Conservation (phyloP, 1,140 invertebrate species). For the Anoplolepis gracilipes region DNA sequence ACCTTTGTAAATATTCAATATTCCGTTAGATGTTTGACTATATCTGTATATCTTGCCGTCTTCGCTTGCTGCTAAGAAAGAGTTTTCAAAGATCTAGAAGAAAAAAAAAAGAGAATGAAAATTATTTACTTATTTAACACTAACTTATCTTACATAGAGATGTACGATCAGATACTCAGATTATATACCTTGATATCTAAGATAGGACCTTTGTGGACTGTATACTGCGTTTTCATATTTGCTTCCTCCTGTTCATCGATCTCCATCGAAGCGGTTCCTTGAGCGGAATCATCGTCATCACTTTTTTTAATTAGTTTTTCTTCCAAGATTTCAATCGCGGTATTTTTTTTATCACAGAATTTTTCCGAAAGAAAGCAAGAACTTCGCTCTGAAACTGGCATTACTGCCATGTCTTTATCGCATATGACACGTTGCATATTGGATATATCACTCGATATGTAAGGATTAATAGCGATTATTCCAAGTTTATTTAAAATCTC, state of each 20-base stretch:
- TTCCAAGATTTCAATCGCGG: slow-evolving; percentile 51
- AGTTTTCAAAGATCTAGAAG: slow-evolving; percentile 83
- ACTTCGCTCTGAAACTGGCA: background rate
- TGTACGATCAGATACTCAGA: background rate
- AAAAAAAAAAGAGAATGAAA: slow-evolving; percentile 53
- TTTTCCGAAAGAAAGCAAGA: background rate
- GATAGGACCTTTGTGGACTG: slow-evolving; percentile 83
- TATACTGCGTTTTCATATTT: slow-evolving; percentile 76
- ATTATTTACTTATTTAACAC: background rate
- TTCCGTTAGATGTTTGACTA: slow-evolving; percentile 80
- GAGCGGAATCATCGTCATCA: slow-evolving; percentile 8
- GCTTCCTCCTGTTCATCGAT: slow-evolving; percentile 56
- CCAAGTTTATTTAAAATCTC: slow-evolving; percentile 70
- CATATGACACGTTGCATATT: background rate
- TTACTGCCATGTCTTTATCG: background rate
- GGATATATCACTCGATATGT: background rate
- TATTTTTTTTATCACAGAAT: background rate
- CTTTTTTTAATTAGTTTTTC: slow-evolving; percentile 42
- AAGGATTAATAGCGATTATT: slow-evolving; percentile 70
- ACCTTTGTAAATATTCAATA: slow-evolving; percentile 84
- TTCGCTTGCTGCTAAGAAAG: slow-evolving; percentile 84
- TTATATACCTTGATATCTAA: slow-evolving; percentile 84
- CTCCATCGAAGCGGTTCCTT: slow-evolving; percentile 6
- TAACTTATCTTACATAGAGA: background rate
- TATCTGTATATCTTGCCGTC: slow-evolving; percentile 84